Evolutionary conservation across 2,888 invertebrate genomes (phyloP).

Genomic region (Thymelicus acteon): DNA sequence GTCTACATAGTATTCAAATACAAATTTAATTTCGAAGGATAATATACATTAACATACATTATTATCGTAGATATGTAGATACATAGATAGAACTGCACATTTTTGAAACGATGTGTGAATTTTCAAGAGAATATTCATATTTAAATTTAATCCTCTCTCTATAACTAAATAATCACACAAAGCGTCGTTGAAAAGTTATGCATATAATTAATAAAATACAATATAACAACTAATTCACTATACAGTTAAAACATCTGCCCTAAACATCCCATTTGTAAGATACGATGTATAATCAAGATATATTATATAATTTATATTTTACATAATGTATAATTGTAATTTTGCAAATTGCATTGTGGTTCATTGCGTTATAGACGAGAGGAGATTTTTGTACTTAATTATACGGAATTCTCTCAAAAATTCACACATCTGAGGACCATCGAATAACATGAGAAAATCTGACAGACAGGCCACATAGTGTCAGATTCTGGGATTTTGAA

Average conservation of each 20-base stretch:
- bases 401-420: constrained; percentile 21
- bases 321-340: no score
- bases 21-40: not conserved
- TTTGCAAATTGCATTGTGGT: not conserved
- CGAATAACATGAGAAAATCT: constrained; percentile 63
- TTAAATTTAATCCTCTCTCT: constrained; percentile 2
- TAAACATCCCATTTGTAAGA: no score
- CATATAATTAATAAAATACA: no score
- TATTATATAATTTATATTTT: no score
- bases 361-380: not conserved
- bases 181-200: no score
- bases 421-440: constrained; percentile 48
- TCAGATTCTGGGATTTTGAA: constrained; percentile 13
- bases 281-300: no score
- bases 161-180: not conserved
- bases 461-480: constrained; percentile 57
- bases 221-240: no score
- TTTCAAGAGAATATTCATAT: constrained; percentile 22
- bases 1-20: not conserved
- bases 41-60: constrained; percentile 1
- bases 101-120: constrained; percentile 10
- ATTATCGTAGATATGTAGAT: constrained; percentile 6
- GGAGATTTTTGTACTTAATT: not conserved
- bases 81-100: constrained; percentile 32
- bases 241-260: no score